Evolutionary conservation across 2,888 invertebrate genomes (phyloP).

Genomic region (Dione vanillae): DNA sequence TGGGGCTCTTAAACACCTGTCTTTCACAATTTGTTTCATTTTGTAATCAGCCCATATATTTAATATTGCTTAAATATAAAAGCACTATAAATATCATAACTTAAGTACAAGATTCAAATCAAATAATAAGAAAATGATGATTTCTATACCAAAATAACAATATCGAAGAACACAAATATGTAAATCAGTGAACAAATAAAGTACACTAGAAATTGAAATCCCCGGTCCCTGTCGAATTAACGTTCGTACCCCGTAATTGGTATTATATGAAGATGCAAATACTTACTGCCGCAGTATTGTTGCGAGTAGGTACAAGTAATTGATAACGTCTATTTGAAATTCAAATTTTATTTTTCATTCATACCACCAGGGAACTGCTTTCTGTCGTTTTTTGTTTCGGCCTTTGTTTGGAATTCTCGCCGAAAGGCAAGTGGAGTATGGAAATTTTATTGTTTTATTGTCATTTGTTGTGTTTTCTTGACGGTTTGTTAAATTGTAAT

Average conservation of each 20-base stretch:
- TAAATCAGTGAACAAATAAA: constrained; percentile 59
- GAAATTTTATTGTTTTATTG: constrained; percentile 16
- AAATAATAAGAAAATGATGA: too few relatives aligned
- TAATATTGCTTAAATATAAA: too few relatives aligned
- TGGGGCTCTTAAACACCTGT: too few relatives aligned
- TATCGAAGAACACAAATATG: constrained; percentile 54
- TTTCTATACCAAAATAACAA: too few relatives aligned
- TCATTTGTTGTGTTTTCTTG: constrained; percentile 13
- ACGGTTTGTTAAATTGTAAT: background rate
- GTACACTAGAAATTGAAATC: constrained; percentile 63
- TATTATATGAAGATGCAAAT: constrained; percentile 81
- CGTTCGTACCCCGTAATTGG: constrained; percentile 72
- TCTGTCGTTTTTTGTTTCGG: constrained; percentile 44
- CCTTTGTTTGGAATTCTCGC: constrained; percentile 42
- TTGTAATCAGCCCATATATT: too few relatives aligned
- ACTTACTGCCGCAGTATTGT: constrained; percentile 69
- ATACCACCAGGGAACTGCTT: constrained; percentile 54
- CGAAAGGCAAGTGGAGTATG: constrained; percentile 8
- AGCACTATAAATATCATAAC: too few relatives aligned
- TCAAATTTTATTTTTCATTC: constrained; percentile 69
- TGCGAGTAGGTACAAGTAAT: constrained; percentile 75
- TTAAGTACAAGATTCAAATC: too few relatives aligned
- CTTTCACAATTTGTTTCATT: too few relatives aligned
- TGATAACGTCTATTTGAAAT: constrained; percentile 82
- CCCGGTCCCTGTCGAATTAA: constrained; percentile 64